Evolutionary conservation across 2,797 vertebrate species (phyloP).

Genomic region (Tenualosa ilisha): DNA sequence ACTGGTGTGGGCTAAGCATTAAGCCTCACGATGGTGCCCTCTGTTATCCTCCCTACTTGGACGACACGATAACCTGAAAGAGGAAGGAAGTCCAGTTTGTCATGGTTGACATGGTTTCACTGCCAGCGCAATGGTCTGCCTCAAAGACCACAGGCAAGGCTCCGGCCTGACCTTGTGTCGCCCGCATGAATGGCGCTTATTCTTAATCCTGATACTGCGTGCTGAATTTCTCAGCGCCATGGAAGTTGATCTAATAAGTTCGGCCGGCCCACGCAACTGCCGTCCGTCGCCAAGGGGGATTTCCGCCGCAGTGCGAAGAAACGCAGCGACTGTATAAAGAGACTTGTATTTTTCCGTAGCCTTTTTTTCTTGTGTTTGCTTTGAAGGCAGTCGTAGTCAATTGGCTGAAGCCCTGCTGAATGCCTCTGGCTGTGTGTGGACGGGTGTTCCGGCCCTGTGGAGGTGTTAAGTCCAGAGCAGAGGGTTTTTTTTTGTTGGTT

Average conservation of each 20-base stretch:
- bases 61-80: slow-evolving; percentile 36
- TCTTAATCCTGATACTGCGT: not conserved
- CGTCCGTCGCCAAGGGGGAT: slow-evolving; percentile 39
- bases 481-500: not conserved
- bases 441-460: not conserved
- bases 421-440: not conserved
- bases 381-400: not conserved
- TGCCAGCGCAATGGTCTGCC: not conserved
- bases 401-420: not conserved
- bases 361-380: not conserved
- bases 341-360: not conserved
- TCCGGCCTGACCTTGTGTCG: not conserved
- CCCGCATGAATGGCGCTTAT: not conserved
- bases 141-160: slow-evolving; percentile 2
- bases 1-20: slow-evolving; percentile 36
- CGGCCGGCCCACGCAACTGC: not conserved
- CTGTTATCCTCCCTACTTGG: slow-evolving; percentile 36
- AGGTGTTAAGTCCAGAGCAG: not conserved
- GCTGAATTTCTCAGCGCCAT: not conserved
- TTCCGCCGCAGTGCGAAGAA: not conserved
- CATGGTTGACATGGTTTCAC: not conserved
- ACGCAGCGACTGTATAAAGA: not conserved
- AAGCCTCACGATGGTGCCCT: slow-evolving; percentile 45
- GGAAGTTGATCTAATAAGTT: slow-evolving; percentile 20
- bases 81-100: slow-evolving; percentile 29